phyloP scores from a whole-genome alignment of 1,140 invertebrate genomes.

The Zaprionus vittiger region DNA sequence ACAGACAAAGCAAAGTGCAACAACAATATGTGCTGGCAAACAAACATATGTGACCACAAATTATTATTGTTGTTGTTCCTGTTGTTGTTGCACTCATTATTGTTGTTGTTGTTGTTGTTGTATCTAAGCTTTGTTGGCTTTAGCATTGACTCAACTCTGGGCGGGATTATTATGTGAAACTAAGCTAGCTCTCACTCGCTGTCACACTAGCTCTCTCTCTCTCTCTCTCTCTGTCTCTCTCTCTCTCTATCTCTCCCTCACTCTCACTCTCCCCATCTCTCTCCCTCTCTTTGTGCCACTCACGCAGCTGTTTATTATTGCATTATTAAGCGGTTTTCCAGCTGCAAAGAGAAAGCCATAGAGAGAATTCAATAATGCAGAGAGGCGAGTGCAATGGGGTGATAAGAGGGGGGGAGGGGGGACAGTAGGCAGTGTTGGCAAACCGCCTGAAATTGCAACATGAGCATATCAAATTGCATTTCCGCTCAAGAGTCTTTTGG shows the following conservation, averaged over 20 bases:
- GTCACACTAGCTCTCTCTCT: background rate
- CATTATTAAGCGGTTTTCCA: conserved; percentile 48
- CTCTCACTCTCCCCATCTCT: background rate
- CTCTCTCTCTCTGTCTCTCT: background rate
- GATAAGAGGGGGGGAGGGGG: background rate
- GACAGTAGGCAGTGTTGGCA: background rate
- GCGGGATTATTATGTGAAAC: conserved; percentile 14
- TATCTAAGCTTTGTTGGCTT: conserved; percentile 40
- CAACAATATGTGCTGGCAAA: conserved; percentile 14
- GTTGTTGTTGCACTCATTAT: conserved; percentile 8
- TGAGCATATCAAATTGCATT: conserved; percentile 52
- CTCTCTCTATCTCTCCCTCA: background rate
- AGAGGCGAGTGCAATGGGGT: background rate
- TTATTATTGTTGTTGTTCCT: conserved; percentile 18
- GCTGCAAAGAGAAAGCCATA: conserved; percentile 7
- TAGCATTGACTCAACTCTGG: conserved; percentile 12
- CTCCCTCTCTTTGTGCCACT: background rate
- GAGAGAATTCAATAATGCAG: background rate
- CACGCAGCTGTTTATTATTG: conserved; percentile 46
- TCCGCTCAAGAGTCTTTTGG: conserved; percentile 41
- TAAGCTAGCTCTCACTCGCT: conserved; percentile 1
- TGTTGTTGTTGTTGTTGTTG: conserved; percentile 21
- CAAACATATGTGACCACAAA: conserved; percentile 31
- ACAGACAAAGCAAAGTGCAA: conserved; percentile 12
- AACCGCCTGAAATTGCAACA: conserved; percentile 35